Conservation (phyloP, 2,888 invertebrate species). For the Helobdella robusta region DNA sequence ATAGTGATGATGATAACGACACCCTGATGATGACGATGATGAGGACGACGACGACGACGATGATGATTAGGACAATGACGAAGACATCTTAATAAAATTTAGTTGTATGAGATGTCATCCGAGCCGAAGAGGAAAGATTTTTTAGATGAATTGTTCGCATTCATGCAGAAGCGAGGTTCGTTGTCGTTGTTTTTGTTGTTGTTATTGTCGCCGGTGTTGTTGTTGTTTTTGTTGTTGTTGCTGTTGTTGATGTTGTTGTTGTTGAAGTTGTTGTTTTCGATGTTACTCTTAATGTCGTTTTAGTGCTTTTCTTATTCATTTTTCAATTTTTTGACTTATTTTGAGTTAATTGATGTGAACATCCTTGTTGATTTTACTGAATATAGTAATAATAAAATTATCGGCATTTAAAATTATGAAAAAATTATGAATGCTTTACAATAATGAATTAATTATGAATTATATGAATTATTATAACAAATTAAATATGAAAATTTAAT, state of each 20-base stretch:
- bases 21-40: conserved; percentile 13
- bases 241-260: background rate
- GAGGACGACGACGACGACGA: conserved; percentile 12
- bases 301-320: too few relatives aligned
- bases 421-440: too few relatives aligned
- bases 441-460: too few relatives aligned
- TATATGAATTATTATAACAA: too few relatives aligned
- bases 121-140: conserved; percentile 95
- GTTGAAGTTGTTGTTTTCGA: background rate
- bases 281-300: too few relatives aligned
- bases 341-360: too few relatives aligned
- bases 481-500: too few relatives aligned
- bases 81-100: too few relatives aligned
- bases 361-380: too few relatives aligned
- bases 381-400: too few relatives aligned
- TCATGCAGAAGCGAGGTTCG: conserved; percentile 93
- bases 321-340: too few relatives aligned
- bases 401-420: too few relatives aligned
- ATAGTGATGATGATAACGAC: conserved; percentile 16
- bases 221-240: background rate
- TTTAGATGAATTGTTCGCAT: conserved; percentile 92
- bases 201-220: background rate
- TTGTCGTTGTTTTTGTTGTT: background rate
- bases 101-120: conserved; percentile 96
- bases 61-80: conserved; percentile 14